A percentile compares a stretch with the other conserved stretches of the same genome.
Evolutionary conservation across 2,113 vertebrate species (phyloP).

Genomic region (Sebastes schlegelii): DNA sequence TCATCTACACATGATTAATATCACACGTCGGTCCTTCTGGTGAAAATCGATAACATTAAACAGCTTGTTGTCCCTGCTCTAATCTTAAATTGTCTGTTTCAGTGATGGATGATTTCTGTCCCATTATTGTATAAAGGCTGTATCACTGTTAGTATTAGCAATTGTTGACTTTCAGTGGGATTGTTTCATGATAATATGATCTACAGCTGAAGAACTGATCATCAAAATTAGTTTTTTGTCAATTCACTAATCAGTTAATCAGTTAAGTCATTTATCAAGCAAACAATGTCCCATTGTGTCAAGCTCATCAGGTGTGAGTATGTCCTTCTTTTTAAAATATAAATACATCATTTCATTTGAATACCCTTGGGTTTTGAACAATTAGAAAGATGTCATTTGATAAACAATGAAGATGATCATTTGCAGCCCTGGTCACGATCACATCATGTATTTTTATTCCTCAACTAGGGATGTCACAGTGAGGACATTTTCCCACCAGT

Average conservation of each 20-base stretch:
- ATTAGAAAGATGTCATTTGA: neutral
- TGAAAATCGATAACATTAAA: neutral
- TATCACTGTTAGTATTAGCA: neutral
- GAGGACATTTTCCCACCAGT: too few species aligned
- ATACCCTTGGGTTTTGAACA: neutral
- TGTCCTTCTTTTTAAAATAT: neutral
- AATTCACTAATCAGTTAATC: neutral
- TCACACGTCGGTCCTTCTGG: slow-evolving; percentile 2
- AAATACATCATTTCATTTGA: neutral
- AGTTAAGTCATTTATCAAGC: neutral
- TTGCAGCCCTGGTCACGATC: too few species aligned
- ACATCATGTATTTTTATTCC: too few species aligned
- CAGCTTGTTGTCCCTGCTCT: neutral
- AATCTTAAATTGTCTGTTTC: neutral
- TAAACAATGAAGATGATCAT: too few species aligned
- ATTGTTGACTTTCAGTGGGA: neutral
- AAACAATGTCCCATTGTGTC: neutral
- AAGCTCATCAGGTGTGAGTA: neutral
- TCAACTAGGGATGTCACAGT: too few species aligned
- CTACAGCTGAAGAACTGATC: neutral
- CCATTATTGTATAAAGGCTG: neutral
- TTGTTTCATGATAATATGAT: neutral
- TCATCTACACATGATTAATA: neutral
- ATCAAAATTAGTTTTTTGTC: neutral
- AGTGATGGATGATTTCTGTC: neutral